phyloP scores from a whole-genome alignment of 2,888 invertebrate species.

The Monoplex corrugatus region DNA sequence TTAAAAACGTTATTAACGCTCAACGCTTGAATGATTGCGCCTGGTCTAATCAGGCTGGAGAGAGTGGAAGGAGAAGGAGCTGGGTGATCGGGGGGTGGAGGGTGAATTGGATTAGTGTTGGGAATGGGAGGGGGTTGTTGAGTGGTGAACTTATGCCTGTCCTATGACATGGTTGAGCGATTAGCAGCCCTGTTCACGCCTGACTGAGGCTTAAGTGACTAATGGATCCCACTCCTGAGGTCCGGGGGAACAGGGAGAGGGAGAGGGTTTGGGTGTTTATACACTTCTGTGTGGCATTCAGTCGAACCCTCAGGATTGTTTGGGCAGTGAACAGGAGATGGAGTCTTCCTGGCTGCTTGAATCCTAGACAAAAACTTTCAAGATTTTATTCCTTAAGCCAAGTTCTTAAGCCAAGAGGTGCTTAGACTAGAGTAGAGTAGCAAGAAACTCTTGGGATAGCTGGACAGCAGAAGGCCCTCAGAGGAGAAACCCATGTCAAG shows the following conservation, averaged over 20 bases:
- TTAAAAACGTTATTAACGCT: constrained; percentile 41
- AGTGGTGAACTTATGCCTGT: constrained; percentile 7
- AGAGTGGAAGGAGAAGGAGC: background rate
- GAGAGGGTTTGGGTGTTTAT: background rate
- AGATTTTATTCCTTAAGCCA: too few species aligned
- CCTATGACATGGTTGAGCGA: constrained; percentile 20
- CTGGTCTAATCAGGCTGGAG: constrained; percentile 9
- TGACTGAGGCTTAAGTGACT: constrained; percentile 24
- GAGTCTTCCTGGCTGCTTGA: too few species aligned
- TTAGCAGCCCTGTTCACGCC: constrained; percentile 35
- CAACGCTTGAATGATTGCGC: background rate
- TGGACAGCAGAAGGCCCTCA: too few species aligned
- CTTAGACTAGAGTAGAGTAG: too few species aligned
- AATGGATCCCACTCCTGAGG: constrained; percentile 20
- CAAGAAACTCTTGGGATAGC: too few species aligned
- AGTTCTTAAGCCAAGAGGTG: too few species aligned
- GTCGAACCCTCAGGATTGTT: background rate
- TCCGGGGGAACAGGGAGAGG: background rate
- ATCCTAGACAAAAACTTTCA: too few species aligned
- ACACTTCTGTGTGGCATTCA: constrained; percentile 23
- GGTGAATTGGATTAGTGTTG: constrained; percentile 7
- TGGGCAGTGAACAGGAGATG: background rate
- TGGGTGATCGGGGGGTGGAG: background rate
- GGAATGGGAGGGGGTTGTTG: background rate
- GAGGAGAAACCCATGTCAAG: too few species aligned